Base-by-base conservation (phyloP, 2,888 invertebrate genomes). In the Pterostichus niger region DNA sequence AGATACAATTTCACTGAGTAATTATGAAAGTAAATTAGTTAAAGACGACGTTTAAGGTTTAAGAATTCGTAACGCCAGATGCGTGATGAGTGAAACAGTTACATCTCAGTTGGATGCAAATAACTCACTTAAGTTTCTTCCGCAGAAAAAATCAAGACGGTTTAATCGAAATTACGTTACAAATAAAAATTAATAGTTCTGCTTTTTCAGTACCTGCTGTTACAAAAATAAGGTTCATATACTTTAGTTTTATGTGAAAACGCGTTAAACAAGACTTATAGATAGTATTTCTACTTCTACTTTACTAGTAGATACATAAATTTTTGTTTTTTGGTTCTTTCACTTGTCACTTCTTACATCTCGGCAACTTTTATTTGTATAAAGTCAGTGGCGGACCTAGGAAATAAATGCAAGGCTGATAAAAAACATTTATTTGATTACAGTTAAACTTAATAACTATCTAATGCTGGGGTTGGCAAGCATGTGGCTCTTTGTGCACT, bases 11-110 rank as follows among this genome's bases (percentile, higher is more conserved):
- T 35, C 13, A 13, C n/a, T 35, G 35, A 64, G 64, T 64, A 64
- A 64, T 64, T 64, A 64, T 64, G 10, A 64, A 2, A 64, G 64
- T 40, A 64, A 64, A 35, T 64, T 64, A 64, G 35, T 33, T 13
- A 64, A 64, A 64, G 64, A 24, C 24, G 24, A 24, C 24, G 24
- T 24, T 64, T 33, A 31, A 11, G 10, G 35, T 64, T 64, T 40
- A 64, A 64, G 13, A 64, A 64, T 64, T 64, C 35, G 64, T 64
- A 64, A 64, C n/a, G n/a, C 64, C 64, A 64, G 64, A 33, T 64
- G 64, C 64, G 64, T 64, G 64, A 64, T 35, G 64, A 64, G 35
- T 10, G 33, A 64, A 64, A 64, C 33, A 64, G 64, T 64, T 64
- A 33, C 49, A 61, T 33, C 35, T 13, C 64, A 33, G 61, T 61